Conservation (phyloP, 2,888 invertebrate genomes). For the Lordiphosa andalusiaca region DNA sequence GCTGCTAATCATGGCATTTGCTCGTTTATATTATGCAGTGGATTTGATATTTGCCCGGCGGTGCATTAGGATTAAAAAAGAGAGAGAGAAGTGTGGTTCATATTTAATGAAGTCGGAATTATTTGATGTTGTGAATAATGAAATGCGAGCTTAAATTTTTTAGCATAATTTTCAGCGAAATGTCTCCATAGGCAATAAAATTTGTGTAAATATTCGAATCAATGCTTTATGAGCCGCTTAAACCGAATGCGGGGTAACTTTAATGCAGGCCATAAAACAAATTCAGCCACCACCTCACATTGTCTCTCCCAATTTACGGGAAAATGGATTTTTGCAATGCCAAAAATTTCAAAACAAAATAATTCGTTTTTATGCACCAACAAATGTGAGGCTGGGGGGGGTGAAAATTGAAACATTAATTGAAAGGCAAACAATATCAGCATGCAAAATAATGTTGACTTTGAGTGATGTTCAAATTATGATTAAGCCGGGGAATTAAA, state of each 20-base stretch:
- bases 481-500: conserved; percentile 59
- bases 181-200: conserved; percentile 26
- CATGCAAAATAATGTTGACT: conserved; percentile 45
- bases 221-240: conserved; percentile 16
- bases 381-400: no score
- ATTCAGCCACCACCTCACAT: conserved; percentile 14
- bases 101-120: conserved; percentile 18
- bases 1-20: conserved; percentile 46
- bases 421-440: conserved; percentile 2
- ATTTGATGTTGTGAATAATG: conserved; percentile 3
- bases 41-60: conserved; percentile 9
- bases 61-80: conserved; percentile 13
- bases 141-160: conserved; percentile 5
- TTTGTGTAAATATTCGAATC: conserved; percentile 23
- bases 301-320: conserved; percentile 6
- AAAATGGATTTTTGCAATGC: conserved; percentile 19
- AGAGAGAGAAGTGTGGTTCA: no score
- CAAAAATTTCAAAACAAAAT: conserved; percentile 36
- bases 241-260: conserved; percentile 14
- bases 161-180: conserved; percentile 11
- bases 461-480: conserved; percentile 69
- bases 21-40: conserved; percentile 32
- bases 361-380: not conserved
- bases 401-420: conserved; percentile 1
- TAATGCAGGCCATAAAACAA: conserved; percentile 36